phyloP scores from a whole-genome alignment of 92 coral and sea anemone species.

The Micromussa lordhowensis region DNA sequence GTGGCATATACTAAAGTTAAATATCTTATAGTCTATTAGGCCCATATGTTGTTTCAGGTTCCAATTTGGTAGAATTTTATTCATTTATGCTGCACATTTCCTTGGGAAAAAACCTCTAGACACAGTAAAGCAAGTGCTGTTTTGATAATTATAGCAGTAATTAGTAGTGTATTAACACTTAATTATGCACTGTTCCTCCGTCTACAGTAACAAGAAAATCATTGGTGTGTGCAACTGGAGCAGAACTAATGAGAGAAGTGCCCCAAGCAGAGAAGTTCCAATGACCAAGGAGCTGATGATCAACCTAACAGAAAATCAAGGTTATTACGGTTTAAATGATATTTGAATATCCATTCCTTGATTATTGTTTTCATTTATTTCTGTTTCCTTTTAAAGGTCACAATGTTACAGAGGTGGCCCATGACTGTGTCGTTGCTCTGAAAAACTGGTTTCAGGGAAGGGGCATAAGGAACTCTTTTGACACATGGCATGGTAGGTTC shows the following conservation, averaged over 20 bases:
- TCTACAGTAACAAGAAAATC: conserved; percentile 42
- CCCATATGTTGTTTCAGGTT: no score
- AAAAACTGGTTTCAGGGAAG: conserved; percentile 35
- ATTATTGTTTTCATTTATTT: background rate
- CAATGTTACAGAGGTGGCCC: conserved; percentile 44
- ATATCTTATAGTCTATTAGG: no score
- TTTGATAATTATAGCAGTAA: no score
- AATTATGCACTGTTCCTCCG: background rate
- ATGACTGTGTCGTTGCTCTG: conserved; percentile 36
- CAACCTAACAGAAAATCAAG: conserved; percentile 42
- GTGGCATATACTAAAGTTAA: no score
- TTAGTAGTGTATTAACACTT: background rate
- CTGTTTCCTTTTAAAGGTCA: conserved; percentile 6
- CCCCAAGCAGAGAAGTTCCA: conserved; percentile 50
- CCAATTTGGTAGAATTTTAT: no score
- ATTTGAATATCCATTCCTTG: no score
- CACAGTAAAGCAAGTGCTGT: no score
- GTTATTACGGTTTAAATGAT: background rate
- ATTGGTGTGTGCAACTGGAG: conserved; percentile 35
- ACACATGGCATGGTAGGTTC: conserved; percentile 50
- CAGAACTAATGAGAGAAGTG: conserved; percentile 36
- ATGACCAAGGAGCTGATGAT: conserved; percentile 50
- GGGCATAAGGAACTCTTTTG: conserved; percentile 34
- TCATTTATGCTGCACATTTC: no score
- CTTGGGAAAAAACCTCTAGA: no score